Percentiles rank a stretch among this genome's conserved stretches.
Evolutionary conservation across 2,888 invertebrate species (phyloP).

Genomic region (Odontocolon sp.): DNA sequence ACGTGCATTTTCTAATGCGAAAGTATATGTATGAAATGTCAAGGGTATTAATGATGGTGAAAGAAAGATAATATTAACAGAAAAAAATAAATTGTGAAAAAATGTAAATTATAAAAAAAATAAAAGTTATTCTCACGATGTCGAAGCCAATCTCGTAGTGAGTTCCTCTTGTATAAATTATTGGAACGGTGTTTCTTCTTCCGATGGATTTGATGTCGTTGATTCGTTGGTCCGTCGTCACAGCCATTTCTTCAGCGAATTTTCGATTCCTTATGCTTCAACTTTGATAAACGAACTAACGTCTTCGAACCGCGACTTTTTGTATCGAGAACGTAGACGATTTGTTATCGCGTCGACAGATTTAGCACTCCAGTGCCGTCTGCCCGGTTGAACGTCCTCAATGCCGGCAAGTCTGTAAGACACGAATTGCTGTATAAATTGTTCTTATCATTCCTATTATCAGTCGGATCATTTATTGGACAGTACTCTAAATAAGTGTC

Average conservation of each 20-base stretch:
- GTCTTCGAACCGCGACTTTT: too few species aligned
- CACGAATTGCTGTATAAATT: not conserved
- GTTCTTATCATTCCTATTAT: not conserved
- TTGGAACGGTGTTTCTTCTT: constrained; percentile 86
- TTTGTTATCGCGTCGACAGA: too few species aligned
- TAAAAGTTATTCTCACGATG: constrained; percentile 85
- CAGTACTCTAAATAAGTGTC: too few species aligned
- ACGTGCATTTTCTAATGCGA: not conserved
- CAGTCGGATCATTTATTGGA: too few species aligned
- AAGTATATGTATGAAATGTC: constrained; percentile 1
- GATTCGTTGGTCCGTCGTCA: constrained; percentile 48
- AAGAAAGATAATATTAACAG: not conserved
- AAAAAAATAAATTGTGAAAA: constrained; percentile 22
- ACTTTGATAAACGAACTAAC: too few species aligned
- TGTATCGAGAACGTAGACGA: too few species aligned
- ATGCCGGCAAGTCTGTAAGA: too few species aligned
- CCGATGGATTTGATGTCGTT: constrained; percentile 60
- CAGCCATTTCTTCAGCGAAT: not conserved
- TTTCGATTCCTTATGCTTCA: too few species aligned
- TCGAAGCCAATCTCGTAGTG: constrained; percentile 94
- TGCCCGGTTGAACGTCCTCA: too few species aligned
- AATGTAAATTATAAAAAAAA: constrained; percentile 40
- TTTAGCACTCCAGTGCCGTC: too few species aligned
- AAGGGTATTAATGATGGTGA: not conserved
- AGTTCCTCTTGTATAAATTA: constrained; percentile 89